phyloP scores from a whole-genome alignment of 2,797 vertebrate species.

The Distichodus sexfasciatus region DNA sequence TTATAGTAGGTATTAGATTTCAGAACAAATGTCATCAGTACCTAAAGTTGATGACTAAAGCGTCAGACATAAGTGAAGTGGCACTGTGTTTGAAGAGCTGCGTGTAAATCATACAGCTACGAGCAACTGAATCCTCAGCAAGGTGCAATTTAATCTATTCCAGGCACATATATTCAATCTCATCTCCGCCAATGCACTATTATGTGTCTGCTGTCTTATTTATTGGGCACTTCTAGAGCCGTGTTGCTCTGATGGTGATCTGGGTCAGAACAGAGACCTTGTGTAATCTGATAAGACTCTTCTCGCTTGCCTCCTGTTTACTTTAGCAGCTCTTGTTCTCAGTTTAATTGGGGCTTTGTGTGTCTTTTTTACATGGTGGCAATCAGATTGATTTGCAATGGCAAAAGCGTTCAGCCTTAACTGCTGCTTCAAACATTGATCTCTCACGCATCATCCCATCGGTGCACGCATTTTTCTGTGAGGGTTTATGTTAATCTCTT shows the following conservation, averaged over 20 bases:
- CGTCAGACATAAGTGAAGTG: background rate
- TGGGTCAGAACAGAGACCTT: slow-evolving; percentile 46
- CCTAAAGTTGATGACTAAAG: background rate
- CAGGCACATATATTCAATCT: background rate
- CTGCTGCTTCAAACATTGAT: no score
- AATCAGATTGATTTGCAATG: slow-evolving; percentile 9
- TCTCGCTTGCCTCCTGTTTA: slow-evolving; percentile 51
- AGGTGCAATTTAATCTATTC: background rate
- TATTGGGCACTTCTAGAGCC: background rate
- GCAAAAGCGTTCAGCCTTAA: no score
- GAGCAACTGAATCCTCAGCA: background rate
- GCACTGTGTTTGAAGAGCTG: background rate
- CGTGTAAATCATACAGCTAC: background rate
- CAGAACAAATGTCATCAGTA: background rate
- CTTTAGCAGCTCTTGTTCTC: slow-evolving; percentile 57
- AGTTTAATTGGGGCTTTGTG: slow-evolving; percentile 67
- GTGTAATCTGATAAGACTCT: slow-evolving; percentile 57
- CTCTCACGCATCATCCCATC: no score
- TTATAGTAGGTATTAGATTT: no score
- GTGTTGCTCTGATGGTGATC: background rate
- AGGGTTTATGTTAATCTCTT: no score
- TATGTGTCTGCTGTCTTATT: slow-evolving; percentile 3
- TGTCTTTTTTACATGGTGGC: slow-evolving; percentile 1
- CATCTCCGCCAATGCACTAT: background rate
- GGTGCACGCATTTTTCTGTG: no score